These are phyloP conservation scores for Trisateles emortualis DNA, from an alignment of 2,888 invertebrate genomes.

Conservation along the genomic window DNA sequence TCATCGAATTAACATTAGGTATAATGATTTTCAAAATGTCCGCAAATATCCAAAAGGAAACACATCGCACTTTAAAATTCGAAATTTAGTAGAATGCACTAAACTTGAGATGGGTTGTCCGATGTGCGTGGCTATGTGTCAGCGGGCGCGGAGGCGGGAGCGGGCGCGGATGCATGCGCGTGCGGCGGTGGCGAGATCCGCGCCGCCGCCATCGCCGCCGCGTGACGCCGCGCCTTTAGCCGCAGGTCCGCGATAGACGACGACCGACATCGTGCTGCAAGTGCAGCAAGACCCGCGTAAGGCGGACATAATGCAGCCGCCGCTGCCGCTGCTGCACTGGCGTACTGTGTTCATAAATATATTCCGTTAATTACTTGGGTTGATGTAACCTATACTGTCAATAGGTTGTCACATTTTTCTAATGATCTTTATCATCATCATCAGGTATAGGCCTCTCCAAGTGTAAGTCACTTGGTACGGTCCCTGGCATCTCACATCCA, in stretches of 20 bases:
- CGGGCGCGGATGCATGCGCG: conserved; percentile 42
- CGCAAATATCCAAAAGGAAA: neutral
- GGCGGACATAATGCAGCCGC: conserved; percentile 90
- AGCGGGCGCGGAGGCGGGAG: conserved; percentile 59
- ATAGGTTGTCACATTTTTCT: too few species aligned
- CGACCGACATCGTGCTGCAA: conserved; percentile 94
- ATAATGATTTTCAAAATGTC: neutral
- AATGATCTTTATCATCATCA: too few species aligned
- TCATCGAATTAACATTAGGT: too few species aligned
- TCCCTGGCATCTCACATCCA: too few species aligned
- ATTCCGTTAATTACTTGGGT: neutral
- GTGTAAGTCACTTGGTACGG: too few species aligned
- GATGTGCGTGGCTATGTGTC: conserved; percentile 66
- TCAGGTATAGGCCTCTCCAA: too few species aligned
- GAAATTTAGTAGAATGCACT: conserved; percentile 3
- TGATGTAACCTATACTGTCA: neutral
- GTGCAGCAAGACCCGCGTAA: conserved; percentile 92
- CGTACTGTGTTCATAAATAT: conserved; percentile 66
- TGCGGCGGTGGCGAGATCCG: conserved; percentile 65
- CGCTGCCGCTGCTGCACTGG: conserved; percentile 79
- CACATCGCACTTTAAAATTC: conserved; percentile 5
- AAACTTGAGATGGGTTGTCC: neutral
- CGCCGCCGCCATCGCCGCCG: conserved; percentile 93
- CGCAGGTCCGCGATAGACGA: conserved; percentile 98
- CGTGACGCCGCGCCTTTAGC: conserved; percentile 96